Base-by-base conservation (phyloP, 2,797 vertebrate genomes). In the Kryptopterus vitreolus region DNA sequence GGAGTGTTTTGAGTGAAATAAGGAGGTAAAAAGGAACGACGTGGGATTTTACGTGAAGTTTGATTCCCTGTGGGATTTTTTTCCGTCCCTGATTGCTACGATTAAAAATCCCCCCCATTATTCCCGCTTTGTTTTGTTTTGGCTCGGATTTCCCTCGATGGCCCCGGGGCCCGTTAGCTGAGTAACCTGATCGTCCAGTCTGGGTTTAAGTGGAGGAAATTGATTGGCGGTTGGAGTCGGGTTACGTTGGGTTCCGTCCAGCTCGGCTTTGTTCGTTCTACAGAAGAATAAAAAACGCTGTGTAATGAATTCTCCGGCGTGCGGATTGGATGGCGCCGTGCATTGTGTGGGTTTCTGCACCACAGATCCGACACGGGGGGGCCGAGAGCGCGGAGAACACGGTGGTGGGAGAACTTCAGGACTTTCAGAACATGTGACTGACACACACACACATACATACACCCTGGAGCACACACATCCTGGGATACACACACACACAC, bases 151-250 rank as follows among this genome's bases (percentile, higher is more conserved):
- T 90, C 91, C 89, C 86, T 87, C 86, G 33, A 22, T 53, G 26
- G 22, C n/a, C 31, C 20, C 11, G 62, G 38, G 50, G n/a, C n/a
- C 62, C 33, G 2, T 87, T 87, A 84, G 83, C 93, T 94, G 89
- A 91, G 95, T 95, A 93, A 95, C 94, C 94, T 90, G 94, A 91
- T 91, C 87, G 62, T 81, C 86, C 91, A 92, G 88, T 92, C 91
- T 93, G 87, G 90, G 94, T 94, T 93, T 90, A 89, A 92, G 91
- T 92, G 91, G 91, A 93, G 91, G 91, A 94, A 94, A 94, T 93
- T 91, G 93, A 94, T 94, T 93, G 92, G 92, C 85, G 85, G n/a
- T n/a, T 46, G 90, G 94, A 93, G 90, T 94, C 92, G 86, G 86
- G 89, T 95, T 94, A 84, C 92, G 87, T 24, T 73, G 86, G 55